A percentile compares a stretch with the other conserved stretches of the same genome.
These are phyloP conservation scores for Caradrina kadenii DNA, from an alignment of 2,888 invertebrate species.

Conservation along the genomic window DNA sequence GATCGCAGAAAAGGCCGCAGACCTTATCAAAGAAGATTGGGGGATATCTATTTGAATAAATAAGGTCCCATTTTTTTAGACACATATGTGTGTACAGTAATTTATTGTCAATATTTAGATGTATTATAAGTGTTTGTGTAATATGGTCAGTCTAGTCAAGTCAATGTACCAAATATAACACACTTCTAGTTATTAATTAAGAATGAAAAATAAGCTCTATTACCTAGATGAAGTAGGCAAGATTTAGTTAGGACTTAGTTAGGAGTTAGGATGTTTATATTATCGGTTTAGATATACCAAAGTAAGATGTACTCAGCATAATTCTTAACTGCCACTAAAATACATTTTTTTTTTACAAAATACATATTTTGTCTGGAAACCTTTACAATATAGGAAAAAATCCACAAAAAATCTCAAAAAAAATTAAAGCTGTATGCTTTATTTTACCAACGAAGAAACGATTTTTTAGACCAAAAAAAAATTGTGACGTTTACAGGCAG, in stretches of 20 bases:
- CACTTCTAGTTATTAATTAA: conserved; percentile 41
- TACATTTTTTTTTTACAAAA: too few species aligned
- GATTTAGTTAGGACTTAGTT: not conserved
- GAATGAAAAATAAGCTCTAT: not conserved
- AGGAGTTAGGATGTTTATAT: not conserved
- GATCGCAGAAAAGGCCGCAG: conserved; percentile 90
- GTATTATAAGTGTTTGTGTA: not conserved
- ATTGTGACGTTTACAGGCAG: too few species aligned
- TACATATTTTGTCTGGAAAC: not conserved
- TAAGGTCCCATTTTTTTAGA: not conserved
- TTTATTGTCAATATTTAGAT: not conserved
- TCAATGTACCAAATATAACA: conserved; percentile 47
- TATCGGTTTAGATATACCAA: not conserved
- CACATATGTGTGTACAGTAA: not conserved
- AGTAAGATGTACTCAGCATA: not conserved
- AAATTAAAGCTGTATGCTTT: too few species aligned
- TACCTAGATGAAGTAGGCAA: too few species aligned
- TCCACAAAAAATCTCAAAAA: too few species aligned
- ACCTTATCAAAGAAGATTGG: conserved; percentile 89
- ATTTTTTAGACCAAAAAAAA: too few species aligned
- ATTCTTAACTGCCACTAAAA: not conserved
- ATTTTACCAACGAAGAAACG: too few species aligned
- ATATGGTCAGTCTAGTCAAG: conserved; percentile 53
- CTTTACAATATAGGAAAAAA: too few species aligned
- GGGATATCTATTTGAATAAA: conserved; percentile 50